Percentiles rank a stretch among this genome's conserved stretches.
These are phyloP conservation scores for Protobothrops flavoviridis DNA, from an alignment of 2,113 vertebrate genomes.

Conservation along the genomic window DNA sequence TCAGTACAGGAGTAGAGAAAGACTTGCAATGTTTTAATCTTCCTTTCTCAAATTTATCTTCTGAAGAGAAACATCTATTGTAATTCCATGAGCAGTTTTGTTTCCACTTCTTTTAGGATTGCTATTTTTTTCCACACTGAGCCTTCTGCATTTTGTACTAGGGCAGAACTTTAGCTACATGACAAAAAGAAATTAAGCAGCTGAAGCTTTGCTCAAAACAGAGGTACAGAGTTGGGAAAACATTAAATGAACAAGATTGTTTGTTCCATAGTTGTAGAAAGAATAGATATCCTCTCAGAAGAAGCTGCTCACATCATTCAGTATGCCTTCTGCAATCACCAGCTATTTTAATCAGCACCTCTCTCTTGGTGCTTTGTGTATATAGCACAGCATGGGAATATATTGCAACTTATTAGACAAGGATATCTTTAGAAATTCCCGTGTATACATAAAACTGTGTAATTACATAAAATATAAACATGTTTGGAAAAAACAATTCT, in stretches of 20 bases:
- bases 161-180: neutral
- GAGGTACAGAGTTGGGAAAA: neutral
- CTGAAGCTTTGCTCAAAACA: neutral
- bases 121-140: too few species aligned
- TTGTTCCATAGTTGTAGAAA: neutral
- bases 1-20: neutral
- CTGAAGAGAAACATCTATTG: neutral
- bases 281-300: neutral
- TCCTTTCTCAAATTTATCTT: neutral
- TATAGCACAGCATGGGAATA: fast-evolving
- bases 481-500: neutral
- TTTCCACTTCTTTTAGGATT: neutral
- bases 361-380: neutral
- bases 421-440: fast-evolving
- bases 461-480: neutral
- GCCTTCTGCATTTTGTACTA: neutral
- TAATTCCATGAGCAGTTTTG: neutral
- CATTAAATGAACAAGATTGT: neutral
- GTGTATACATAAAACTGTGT: neutral
- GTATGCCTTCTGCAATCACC: neutral
- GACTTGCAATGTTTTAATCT: neutral
- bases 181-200: constrained; percentile 1
- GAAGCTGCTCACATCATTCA: neutral
- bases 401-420: fast-evolving
- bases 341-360: neutral